A percentile compares a stretch with the other conserved stretches of the same genome.
phyloP scores from a whole-genome alignment of 23 tunicate species.

The Halocynthia aurantium region DNA sequence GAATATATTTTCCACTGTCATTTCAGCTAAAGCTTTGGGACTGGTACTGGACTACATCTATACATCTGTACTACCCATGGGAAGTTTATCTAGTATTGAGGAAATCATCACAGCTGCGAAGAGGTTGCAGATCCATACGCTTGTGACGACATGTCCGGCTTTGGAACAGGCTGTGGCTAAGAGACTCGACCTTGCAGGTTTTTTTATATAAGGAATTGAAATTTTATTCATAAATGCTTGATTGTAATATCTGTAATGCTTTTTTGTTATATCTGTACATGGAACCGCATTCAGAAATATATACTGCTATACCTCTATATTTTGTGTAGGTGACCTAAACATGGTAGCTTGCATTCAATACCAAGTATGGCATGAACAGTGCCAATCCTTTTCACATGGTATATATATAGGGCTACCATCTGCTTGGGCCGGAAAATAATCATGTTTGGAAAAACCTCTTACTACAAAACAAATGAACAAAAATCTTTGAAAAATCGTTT shows the following conservation, averaged over 20 bases:
- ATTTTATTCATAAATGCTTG: background rate
- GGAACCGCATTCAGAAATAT: background rate
- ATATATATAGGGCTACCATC: no score
- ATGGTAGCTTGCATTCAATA: no score
- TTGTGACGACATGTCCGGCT: slow-evolving; percentile 33
- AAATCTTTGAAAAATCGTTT: no score
- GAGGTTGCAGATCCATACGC: slow-evolving; percentile 53
- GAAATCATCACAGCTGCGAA: slow-evolving; percentile 73
- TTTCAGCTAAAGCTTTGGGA: slow-evolving; percentile 58
- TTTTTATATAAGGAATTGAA: background rate
- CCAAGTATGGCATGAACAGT: no score
- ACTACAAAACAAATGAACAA: no score
- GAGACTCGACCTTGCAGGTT: slow-evolving; percentile 58
- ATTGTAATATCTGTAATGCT: background rate
- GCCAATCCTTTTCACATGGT: no score
- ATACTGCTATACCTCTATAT: no score
- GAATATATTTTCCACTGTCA: background rate
- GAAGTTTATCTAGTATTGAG: slow-evolving; percentile 14
- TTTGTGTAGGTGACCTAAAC: no score
- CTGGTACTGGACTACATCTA: slow-evolving; percentile 71
- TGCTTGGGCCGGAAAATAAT: no score
- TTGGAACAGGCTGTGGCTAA: slow-evolving; percentile 48
- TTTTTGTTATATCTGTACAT: background rate
- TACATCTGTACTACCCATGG: slow-evolving; percentile 47
- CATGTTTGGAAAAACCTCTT: no score